A percentile compares a stretch with the other conserved stretches of the same genome.
Evolutionary conservation across 2,888 invertebrate genomes (phyloP).

Genomic region (Malacosoma neustria): DNA sequence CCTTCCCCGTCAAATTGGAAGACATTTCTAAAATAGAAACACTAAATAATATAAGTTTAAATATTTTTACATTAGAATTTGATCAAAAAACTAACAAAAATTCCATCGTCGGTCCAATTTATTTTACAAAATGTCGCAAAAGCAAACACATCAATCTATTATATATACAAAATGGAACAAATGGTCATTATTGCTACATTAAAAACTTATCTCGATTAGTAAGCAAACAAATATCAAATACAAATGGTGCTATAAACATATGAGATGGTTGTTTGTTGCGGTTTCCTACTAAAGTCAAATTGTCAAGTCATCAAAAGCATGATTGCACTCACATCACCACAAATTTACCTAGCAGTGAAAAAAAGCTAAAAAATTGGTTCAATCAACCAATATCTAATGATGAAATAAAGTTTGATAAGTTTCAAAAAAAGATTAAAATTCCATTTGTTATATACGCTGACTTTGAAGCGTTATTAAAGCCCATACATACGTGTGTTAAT

Average conservation of each 20-base stretch:
- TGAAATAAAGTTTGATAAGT: constrained; percentile 3
- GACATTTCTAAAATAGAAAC: too few relatives aligned
- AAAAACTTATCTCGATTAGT: constrained; percentile 6
- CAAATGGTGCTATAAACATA: constrained; percentile 4
- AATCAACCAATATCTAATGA: background rate
- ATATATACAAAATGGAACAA: too few relatives aligned
- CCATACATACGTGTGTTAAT: constrained; percentile 13
- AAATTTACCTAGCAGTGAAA: constrained; percentile 4
- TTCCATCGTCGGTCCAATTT: too few relatives aligned
- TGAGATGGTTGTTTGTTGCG: constrained; percentile 5
- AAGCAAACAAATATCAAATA: constrained; percentile 3
- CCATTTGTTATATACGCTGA: constrained; percentile 4
- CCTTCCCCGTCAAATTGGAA: too few relatives aligned
- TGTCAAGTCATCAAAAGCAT: constrained; percentile 4
- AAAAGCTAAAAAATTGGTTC: constrained; percentile 1
- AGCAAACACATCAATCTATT: too few relatives aligned
- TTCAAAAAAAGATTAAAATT: constrained; percentile 5
- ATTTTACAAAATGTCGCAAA: too few relatives aligned
- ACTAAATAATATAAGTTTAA: too few relatives aligned
- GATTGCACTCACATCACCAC: constrained; percentile 4
- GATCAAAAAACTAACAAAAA: too few relatives aligned
- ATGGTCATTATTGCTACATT: too few relatives aligned
- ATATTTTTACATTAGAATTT: too few relatives aligned
- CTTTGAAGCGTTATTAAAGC: constrained; percentile 17
- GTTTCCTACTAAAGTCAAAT: constrained; percentile 3